Evolutionary conservation across 2,113 vertebrate genomes (phyloP).

Genomic region (Anser cygnoides): DNA sequence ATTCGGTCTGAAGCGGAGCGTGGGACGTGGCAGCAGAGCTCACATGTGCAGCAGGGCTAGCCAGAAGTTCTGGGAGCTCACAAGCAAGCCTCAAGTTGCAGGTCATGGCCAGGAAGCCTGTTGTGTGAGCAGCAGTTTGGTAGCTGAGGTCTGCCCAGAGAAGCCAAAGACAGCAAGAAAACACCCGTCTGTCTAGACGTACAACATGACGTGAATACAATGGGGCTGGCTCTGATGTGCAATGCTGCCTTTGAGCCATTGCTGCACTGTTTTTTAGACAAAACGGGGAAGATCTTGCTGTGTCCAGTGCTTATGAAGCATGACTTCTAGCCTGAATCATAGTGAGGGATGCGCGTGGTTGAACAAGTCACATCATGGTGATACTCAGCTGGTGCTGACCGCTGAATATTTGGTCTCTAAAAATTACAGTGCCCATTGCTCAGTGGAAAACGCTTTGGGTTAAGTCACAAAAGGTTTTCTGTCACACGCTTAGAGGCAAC

Average conservation of each 20-base stretch:
- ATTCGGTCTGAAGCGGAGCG: too few relatives aligned
- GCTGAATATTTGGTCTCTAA: neutral
- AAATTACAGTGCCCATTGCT: accelerated
- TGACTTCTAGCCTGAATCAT: accelerated
- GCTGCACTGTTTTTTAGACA: neutral
- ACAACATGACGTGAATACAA: accelerated
- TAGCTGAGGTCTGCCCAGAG: accelerated
- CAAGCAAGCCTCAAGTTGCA: accelerated
- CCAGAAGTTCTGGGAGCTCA: neutral
- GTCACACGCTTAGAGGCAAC: accelerated
- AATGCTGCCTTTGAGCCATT: accelerated
- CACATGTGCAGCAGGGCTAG: accelerated
- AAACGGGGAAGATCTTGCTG: too few relatives aligned
- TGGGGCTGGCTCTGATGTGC: neutral
- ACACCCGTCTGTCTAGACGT: accelerated
- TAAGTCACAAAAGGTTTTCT: accelerated
- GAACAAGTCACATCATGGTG: accelerated
- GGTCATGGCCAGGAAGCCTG: too few relatives aligned
- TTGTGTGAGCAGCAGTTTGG: accelerated
- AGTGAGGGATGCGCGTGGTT: accelerated
- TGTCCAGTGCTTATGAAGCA: accelerated
- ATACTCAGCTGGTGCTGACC: accelerated
- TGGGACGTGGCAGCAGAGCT: accelerated
- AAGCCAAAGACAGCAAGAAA: too few relatives aligned
- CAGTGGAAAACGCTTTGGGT: accelerated